phyloP scores from a whole-genome alignment of 2,797 vertebrate species.

The Lycodopsis pacificus region DNA sequence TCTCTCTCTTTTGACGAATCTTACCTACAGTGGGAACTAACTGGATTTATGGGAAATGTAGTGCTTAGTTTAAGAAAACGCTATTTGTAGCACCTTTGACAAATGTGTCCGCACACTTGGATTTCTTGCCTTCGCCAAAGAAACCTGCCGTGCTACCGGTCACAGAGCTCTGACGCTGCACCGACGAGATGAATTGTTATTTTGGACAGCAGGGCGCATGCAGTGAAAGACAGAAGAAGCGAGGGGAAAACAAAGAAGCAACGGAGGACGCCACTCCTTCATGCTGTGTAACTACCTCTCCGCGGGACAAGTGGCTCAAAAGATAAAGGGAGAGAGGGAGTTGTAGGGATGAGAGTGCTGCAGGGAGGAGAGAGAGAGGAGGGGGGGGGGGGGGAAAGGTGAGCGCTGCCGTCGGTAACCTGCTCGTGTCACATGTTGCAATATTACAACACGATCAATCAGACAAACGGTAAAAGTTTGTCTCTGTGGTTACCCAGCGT shows the following conservation, averaged over 20 bases:
- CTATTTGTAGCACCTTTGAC: conserved; percentile 5
- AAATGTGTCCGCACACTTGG: not conserved
- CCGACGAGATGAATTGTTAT: conserved; percentile 6
- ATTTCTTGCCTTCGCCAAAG: not conserved
- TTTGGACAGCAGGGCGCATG: conserved; percentile 42
- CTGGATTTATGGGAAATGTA: not conserved
- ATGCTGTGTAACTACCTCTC: conserved; percentile 84
- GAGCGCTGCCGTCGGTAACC: conserved; percentile 35
- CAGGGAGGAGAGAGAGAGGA: conserved; percentile 74
- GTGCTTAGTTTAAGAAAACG: not conserved
- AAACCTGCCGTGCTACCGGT: conserved; percentile 38
- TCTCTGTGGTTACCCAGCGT: conserved; percentile 28
- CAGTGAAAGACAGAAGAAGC: conserved; percentile 28
- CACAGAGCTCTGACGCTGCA: conserved; percentile 32
- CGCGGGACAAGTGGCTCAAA: conserved; percentile 88
- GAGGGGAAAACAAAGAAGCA: conserved; percentile 8
- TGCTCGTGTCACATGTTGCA: conserved; percentile 20
- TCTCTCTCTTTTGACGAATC: conserved; percentile 12
- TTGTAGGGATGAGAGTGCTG: conserved; percentile 97
- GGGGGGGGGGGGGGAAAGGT: conserved; percentile 39
- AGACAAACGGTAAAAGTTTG: conserved; percentile 38
- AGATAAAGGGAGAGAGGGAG: conserved; percentile 99
- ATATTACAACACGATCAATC: conserved; percentile 30
- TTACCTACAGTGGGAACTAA: not conserved
- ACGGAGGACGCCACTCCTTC: conserved; percentile 44